Conservation (phyloP, 2,888 invertebrate genomes). For the Pachydiplax longipennis region DNA sequence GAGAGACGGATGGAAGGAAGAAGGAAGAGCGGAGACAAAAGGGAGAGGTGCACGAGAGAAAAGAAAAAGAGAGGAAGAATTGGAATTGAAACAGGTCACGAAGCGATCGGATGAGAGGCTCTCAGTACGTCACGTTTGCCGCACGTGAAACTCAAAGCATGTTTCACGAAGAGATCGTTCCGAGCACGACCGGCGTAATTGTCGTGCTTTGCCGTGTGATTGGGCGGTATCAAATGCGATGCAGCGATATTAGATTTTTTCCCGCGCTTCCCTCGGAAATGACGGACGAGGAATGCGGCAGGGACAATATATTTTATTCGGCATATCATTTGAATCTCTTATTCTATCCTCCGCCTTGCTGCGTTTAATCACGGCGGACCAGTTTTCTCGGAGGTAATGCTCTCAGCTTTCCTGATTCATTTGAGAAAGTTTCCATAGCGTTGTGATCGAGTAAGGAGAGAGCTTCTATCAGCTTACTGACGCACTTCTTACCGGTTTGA, state of each 20-base stretch:
- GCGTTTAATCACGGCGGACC: background rate
- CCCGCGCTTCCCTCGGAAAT: background rate
- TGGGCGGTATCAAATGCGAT: background rate
- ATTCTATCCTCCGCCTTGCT: background rate
- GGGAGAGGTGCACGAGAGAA: background rate
- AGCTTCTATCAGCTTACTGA: background rate
- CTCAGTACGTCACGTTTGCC: background rate
- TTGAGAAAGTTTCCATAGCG: no score
- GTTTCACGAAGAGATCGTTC: background rate
- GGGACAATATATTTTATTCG: background rate
- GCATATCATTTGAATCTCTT: background rate
- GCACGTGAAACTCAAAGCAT: background rate
- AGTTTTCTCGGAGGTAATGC: no score
- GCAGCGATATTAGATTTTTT: background rate
- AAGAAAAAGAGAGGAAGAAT: background rate
- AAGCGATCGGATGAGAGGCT: background rate
- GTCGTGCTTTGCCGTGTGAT: background rate
- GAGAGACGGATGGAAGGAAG: no score
- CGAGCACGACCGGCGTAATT: background rate
- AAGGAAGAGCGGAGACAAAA: no score
- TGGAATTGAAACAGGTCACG: slow-evolving; percentile 34
- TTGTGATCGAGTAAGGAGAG: background rate
- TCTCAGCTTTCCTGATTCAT: no score
- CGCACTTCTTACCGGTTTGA: background rate
- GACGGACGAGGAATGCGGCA: background rate